Conservation (phyloP, 2,797 vertebrate species). For the Scolopax bukidnonensis region DNA sequence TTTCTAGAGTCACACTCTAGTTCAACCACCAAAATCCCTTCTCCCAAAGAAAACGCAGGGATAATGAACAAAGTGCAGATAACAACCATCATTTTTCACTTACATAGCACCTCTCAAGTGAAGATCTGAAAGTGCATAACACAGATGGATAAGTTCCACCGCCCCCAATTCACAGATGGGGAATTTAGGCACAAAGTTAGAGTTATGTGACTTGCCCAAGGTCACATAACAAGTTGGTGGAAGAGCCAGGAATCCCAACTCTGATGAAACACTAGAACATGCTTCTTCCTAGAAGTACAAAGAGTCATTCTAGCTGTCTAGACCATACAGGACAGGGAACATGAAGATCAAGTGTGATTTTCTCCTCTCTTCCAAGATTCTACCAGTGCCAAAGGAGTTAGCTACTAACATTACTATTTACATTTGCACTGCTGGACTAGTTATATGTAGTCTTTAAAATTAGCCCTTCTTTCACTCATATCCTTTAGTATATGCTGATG, state of each 20-base stretch:
- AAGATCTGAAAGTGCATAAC: constrained; percentile 52
- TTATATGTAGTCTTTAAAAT: neutral
- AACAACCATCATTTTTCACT: neutral
- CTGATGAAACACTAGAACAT: neutral
- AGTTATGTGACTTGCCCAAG: constrained; percentile 44
- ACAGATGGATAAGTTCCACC: constrained; percentile 45
- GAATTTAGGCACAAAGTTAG: constrained; percentile 43
- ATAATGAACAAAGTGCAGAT: neutral
- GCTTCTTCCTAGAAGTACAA: neutral
- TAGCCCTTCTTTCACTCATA: constrained; percentile 52
- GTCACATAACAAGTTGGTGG: constrained; percentile 4
- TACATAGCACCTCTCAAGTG: constrained; percentile 41
- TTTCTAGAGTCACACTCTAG: neutral
- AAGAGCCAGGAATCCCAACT: constrained; percentile 9
- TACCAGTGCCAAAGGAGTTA: neutral
- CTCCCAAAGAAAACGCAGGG: neutral
- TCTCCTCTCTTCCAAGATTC: neutral
- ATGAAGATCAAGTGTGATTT: neutral
- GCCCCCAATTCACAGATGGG: constrained; percentile 18
- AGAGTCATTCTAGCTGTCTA: neutral
- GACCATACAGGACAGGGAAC: neutral
- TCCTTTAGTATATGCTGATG: neutral
- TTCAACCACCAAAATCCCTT: neutral
- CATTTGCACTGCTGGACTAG: constrained; percentile 1
- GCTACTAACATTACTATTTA: neutral